Evolutionary conservation across 1,140 invertebrate species (phyloP), one percentile per base, ranked within the genome.

Genomic region (Leguminivora glycinivorella): DNA sequence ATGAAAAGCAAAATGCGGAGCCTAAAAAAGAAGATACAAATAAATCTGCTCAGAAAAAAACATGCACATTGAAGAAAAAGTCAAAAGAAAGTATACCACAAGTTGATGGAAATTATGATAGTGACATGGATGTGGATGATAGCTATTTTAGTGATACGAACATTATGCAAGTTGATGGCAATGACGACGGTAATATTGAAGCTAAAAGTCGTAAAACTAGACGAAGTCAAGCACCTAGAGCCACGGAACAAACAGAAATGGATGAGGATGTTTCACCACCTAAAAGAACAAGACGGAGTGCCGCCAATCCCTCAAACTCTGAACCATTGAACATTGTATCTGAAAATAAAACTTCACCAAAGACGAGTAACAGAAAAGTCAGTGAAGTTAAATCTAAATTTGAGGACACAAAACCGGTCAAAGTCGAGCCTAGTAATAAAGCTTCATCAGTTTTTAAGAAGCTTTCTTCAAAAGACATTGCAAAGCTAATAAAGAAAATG

Each of bases 31-130:
- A 19, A 68, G 70, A 56, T 63, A 68, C 75, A 52, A 63, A 34
- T 60, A 80, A 77, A 17, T 73, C 70, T 67, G 56, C 70, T 52
- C 71, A 68, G 63, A 73, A 74, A 80, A 69, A 60, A 67, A 58
- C 43, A 70, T 69, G 38, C 56, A 56, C 77, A 75, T 56, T 70
- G 22, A 71, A 70, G n/a, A 74, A 19, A 24, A 77, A 82, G 74
- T n/a, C 10, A 63, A 76, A 72, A 67, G 70, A 68, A 58, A n/a
- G n/a, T n/a, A 89, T 92, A 74, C 83, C 92, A 7, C 93, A 94
- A 77, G 71, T 94, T 25, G 94, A 94, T 89, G 94, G 93, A 24
- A 88, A 83, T 68, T 86, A 92, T 78, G 93, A 94, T 85, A 72
- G 66, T 67, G 71, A 25, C 19, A 52, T 52, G 47, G 47, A 52